Conservation (phyloP, 2,113 vertebrate genomes). For the Cardinalis cardinalis region DNA sequence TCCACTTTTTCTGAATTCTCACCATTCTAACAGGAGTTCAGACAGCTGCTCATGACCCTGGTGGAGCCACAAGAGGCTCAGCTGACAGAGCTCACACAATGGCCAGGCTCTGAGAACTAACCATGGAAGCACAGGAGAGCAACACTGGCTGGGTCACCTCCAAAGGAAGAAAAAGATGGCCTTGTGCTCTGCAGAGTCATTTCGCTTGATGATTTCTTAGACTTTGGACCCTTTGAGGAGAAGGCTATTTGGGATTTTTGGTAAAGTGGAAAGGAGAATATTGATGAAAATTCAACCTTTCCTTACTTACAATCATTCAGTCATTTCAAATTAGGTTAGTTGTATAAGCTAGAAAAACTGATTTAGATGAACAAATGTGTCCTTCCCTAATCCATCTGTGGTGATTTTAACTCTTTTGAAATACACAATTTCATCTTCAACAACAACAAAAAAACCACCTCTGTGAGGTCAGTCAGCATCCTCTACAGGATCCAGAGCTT, state of each 20-base stretch:
- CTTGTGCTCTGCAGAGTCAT: neutral
- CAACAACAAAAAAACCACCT: neutral
- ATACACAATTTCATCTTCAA: neutral
- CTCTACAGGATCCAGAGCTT: neutral
- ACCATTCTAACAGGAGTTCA: neutral
- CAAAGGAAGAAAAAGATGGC: neutral
- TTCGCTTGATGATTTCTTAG: neutral
- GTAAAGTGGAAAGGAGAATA: neutral
- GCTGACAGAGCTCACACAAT: rapidly evolving
- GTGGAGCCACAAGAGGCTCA: neutral
- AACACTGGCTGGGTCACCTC: neutral
- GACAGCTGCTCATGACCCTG: neutral
- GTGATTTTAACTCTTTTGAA: neutral
- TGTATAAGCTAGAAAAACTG: neutral
- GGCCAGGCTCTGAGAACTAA: neutral
- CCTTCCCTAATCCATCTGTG: neutral
- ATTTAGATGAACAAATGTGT: neutral
- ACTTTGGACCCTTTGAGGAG: neutral
- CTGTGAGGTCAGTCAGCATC: neutral
- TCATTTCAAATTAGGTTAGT: neutral
- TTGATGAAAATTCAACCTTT: neutral
- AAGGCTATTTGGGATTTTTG: neutral
- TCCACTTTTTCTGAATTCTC: neutral
- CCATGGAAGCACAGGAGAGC: neutral
- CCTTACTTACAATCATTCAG: neutral